Evolutionary conservation across 2,797 vertebrate genomes (phyloP), one percentile per base, ranked within the genome.

Genomic region (Acanthis flammea): DNA sequence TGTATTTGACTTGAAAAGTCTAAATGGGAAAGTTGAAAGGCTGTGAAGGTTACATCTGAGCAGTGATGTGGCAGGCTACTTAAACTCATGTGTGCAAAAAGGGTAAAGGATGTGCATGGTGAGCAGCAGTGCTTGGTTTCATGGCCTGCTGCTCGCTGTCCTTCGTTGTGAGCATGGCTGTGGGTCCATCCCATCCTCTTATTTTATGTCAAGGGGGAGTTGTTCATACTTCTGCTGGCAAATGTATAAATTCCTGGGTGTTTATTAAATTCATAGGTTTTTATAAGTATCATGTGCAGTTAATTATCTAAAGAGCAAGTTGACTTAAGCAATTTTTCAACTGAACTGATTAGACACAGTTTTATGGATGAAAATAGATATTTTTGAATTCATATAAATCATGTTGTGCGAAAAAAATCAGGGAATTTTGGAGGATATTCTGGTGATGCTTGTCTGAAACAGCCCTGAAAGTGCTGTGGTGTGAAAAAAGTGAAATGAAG

Each of bases 141-240:
- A 6, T 28, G 37, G 23, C 70, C 39, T 91, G 22, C 31, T 75
- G 12, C 33, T 16, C 17, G 65, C 44, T 57, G 27, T 45, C 37
- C 37, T 39, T 13, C 6, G 0, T 75, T 0, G 0, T 2, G 3
- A 35, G 2, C 30, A 37, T 17, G 62, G 8, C 11, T 67, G 10
- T 13, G 7, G 48, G 48, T 68, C 42, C 5, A 2, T 53, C 12
- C 31, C 19, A 4, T 23, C n/a, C 44, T 61, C 37, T 55, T 6
- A 25, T 33, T 77, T 57, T 19, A 22, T 27, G n/a, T 44, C 8
- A 68, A 61, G 8, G 25, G 8, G 19, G 31, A 79, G 10, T 35
- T 50, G 6, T 77, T 81, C 2, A 4, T 23, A 41, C 14, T 71
- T 80, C 72, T 86, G 19, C 4, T 63, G 25, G 21, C 28, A 83